Evolutionary conservation across 1,140 invertebrate genomes (phyloP), one percentile per base, ranked within the genome.

Genomic region (Zaprionus inermis): DNA sequence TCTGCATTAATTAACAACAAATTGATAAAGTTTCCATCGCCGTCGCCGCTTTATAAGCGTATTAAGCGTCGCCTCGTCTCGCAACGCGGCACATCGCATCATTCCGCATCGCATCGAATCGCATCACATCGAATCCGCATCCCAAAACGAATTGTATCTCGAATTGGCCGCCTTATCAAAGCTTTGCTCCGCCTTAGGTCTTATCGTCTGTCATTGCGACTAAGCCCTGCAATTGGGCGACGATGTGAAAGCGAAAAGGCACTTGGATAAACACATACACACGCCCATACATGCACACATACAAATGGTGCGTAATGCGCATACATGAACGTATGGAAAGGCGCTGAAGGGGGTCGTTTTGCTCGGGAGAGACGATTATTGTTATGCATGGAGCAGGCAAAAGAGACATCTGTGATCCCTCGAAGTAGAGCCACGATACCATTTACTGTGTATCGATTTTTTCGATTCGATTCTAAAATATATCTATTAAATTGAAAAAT

Each of bases 1-100:
- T 57, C 32, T 57, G 30, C 55, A 57, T 36, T 34, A 34, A 57
- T 57, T 38, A 57, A 57, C 16, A 57, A 57, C 11, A 34, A 57
- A 57, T 36, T 57, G 55, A 57, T 57, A 57, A 57, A 20, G 32
- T 32, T 32, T 56, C 30, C 16, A 34, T 32, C 14, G 52, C 28
- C 24, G 3, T 55, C 24, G 24, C 52, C 14, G 38, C n/a, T 44
- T 44, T 44, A 16, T 49, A 57, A 20, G 28, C 32, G 55, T 32
- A 36, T 57, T 36, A 57, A 57, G 55, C 55, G 18, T 57, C 32
- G 20, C 18, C 18, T 18, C 44, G 18, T 20, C 18, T 18, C 18
- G 44, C 3, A 10, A 11, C 18, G 44, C 9, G 9, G 6, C 38
- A 7, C 36, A 38, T 38, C 36, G 12, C 10, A 41, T 41, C 36